Conservation (phyloP, 2,888 invertebrate species). For the Callyntrura guangdongensis region DNA sequence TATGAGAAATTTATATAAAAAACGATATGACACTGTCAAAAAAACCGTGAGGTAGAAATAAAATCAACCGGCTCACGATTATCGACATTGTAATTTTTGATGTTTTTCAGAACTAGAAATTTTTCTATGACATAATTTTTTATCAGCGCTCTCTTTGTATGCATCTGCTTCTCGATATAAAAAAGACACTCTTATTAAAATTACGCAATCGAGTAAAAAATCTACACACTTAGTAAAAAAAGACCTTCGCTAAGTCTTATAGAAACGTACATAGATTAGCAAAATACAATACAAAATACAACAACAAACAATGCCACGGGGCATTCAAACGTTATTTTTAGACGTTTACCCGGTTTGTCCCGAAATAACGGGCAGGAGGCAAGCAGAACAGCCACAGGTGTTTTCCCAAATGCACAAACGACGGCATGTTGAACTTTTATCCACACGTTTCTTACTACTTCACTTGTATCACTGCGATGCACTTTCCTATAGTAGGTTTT, state of each 20-base stretch:
- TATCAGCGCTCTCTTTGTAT: too few relatives aligned
- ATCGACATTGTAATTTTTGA: not conserved
- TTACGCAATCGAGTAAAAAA: too few relatives aligned
- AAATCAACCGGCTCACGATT: too few relatives aligned
- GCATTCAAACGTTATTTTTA: not conserved
- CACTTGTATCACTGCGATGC: not conserved
- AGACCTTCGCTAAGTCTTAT: too few relatives aligned
- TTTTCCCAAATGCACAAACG: slow-evolving; percentile 55
- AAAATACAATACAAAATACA: slow-evolving; percentile 1
- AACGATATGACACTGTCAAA: too few relatives aligned
- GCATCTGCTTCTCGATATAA: too few relatives aligned
- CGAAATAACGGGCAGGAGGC: slow-evolving; percentile 78
- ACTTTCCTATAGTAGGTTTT: slow-evolving; percentile 7
- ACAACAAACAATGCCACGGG: not conserved
- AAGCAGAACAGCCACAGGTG: slow-evolving; percentile 82
- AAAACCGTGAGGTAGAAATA: too few relatives aligned
- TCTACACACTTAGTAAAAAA: too few relatives aligned
- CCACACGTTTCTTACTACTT: not conserved
- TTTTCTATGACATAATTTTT: too few relatives aligned
- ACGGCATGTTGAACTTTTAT: slow-evolving; percentile 28
- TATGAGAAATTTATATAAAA: slow-evolving; percentile 7
- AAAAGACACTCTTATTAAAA: too few relatives aligned
- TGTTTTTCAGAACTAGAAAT: too few relatives aligned
- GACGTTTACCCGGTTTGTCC: slow-evolving; percentile 82
- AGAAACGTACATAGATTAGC: not conserved